Evolutionary conservation across 2,797 vertebrate species (phyloP).

Genomic region (Gila robusta): DNA sequence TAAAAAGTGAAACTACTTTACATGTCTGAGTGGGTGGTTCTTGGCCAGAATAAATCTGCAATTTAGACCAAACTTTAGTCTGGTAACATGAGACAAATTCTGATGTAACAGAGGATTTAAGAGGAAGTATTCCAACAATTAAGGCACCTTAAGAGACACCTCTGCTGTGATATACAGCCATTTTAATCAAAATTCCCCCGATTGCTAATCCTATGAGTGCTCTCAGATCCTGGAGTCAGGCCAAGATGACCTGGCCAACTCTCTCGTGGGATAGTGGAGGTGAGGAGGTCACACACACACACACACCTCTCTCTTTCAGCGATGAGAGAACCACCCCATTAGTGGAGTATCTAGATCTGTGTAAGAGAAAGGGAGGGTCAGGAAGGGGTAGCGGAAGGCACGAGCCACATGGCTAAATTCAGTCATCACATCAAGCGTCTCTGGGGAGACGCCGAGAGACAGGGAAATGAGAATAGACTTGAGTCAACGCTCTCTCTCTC

Average conservation of each 20-base stretch:
- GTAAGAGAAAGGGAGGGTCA: constrained; percentile 56
- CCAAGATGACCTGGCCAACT: constrained; percentile 13
- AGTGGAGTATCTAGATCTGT: constrained; percentile 63
- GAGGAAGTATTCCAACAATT: constrained; percentile 51
- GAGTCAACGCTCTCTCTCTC: constrained; percentile 67
- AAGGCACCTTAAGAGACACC: constrained; percentile 15
- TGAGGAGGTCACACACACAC: constrained; percentile 68
- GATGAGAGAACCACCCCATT: constrained; percentile 72
- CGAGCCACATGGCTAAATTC: constrained; percentile 81
- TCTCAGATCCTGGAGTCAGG: constrained; percentile 54
- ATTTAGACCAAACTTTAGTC: background rate
- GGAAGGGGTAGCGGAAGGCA: constrained; percentile 55
- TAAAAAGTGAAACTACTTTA: background rate
- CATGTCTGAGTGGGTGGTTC: constrained; percentile 4
- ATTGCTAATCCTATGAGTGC: constrained; percentile 40
- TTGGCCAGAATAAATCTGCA: background rate
- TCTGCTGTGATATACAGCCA: constrained; percentile 32
- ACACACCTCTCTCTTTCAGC: constrained; percentile 69
- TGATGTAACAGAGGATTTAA: constrained; percentile 28
- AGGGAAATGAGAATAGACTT: constrained; percentile 55
- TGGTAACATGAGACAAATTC: background rate
- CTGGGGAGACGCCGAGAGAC: constrained; percentile 69
- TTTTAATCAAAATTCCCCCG: constrained; percentile 45
- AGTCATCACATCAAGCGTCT: constrained; percentile 78
- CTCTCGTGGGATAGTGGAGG: constrained; percentile 43